Percentiles rank a stretch among this genome's conserved stretches.
These are phyloP conservation scores for Augiades crinisus DNA, from an alignment of 2,888 invertebrate genomes.

Conservation along the genomic window DNA sequence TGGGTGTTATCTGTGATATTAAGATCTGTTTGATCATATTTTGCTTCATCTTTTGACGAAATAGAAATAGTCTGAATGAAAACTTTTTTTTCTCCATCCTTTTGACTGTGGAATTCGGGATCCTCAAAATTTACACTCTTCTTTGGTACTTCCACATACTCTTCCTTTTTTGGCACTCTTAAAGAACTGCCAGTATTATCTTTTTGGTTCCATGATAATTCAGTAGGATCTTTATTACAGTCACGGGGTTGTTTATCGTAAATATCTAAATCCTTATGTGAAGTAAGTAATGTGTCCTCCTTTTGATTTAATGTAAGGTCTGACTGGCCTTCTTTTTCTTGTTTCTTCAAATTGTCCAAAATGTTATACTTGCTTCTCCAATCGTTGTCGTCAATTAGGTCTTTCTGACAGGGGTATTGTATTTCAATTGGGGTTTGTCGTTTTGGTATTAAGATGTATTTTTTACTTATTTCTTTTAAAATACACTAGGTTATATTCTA, in stretches of 20 bases:
- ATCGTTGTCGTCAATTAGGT: conserved; percentile 43
- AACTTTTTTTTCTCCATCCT: no score
- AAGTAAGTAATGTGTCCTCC: not conserved
- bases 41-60: not conserved
- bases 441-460: conserved; percentile 66
- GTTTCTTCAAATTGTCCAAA: conserved; percentile 57
- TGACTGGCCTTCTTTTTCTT: conserved; percentile 42
- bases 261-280: not conserved
- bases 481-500: no score
- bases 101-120: no score
- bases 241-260: not conserved
- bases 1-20: not conserved
- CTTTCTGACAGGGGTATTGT: conserved; percentile 30
- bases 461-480: conserved; percentile 63
- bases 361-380: conserved; percentile 75
- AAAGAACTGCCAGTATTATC: no score
- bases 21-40: not conserved
- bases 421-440: conserved; percentile 31
- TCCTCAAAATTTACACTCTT: no score
- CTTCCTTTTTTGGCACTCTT: no score
- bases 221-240: not conserved
- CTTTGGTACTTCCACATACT: no score
- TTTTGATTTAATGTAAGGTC: not conserved
- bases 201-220: no score
- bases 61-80: no score